phyloP scores from a whole-genome alignment of 2,888 invertebrate species.

The Mythimna ferrago region DNA sequence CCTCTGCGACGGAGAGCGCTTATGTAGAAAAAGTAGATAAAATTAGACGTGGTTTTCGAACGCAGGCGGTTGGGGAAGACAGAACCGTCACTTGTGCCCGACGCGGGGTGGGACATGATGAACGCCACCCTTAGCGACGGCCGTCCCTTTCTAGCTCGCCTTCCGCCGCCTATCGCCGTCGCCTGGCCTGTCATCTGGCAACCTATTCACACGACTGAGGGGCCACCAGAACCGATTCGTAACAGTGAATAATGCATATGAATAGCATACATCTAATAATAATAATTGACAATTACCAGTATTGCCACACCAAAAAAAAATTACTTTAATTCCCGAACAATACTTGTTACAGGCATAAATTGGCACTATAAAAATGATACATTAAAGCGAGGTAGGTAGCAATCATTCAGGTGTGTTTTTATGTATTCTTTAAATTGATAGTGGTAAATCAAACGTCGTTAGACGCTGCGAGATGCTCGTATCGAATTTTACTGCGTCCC shows the following conservation, averaged over 20 bases:
- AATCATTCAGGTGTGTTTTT: conserved; percentile 83
- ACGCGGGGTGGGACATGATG: conserved; percentile 87
- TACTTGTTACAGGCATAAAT: conserved; percentile 70
- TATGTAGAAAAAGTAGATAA: conserved; percentile 68
- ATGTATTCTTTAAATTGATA: conserved; percentile 85
- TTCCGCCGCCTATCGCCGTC: conserved; percentile 66
- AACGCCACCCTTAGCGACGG: conserved; percentile 83
- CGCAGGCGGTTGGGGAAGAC: conserved; percentile 86
- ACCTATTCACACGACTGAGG: conserved; percentile 81
- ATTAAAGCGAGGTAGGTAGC: conserved; percentile 78
- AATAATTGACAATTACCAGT: conserved; percentile 71
- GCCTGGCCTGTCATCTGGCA: conserved; percentile 84
- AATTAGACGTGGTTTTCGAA: conserved; percentile 83
- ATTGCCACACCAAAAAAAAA: conserved; percentile 59
- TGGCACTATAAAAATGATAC: conserved; percentile 77
- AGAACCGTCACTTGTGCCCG: conserved; percentile 85
- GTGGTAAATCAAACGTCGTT: conserved; percentile 88
- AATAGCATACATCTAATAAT: conserved; percentile 80
- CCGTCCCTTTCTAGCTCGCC: conserved; percentile 75
- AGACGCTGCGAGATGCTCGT: conserved; percentile 81
- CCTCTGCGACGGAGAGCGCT: conserved; percentile 54
- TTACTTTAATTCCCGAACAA: conserved; percentile 51
- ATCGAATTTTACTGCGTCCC: conserved; percentile 86
- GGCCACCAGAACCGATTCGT: conserved; percentile 87
- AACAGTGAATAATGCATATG: conserved; percentile 88